Base-by-base conservation (phyloP, 2,888 invertebrate species). In the Drosophila neotestacea region DNA sequence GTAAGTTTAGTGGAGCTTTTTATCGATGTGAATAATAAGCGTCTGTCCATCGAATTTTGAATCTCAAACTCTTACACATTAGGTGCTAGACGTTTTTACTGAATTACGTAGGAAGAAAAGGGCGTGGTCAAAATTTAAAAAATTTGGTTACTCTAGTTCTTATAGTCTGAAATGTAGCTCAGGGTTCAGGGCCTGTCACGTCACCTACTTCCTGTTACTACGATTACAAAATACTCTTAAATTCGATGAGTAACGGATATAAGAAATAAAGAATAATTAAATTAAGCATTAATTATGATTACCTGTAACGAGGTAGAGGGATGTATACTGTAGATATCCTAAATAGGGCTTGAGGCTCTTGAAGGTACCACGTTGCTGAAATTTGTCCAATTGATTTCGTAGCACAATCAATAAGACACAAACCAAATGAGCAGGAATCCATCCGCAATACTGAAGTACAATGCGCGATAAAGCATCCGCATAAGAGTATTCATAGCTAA, bases 391-490 rank as follows among this genome's bases (percentile, higher is more conserved):
- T 89, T 95, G 95, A 71, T 93, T 92, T 63, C 94, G 93, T 0
- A 95, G 92, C 0, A 94, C 94, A 77, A 96, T 91, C 5, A 96
- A 90, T 0, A 95, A 80, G 36, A 96, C 94, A 2, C 95, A 95
- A 0, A 94, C 94, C 4, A 96, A 90, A 90, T 96, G 96, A 0
- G 96, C 94, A 0, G 95, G 93, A 6, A 97, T 83, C 75, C 95
- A 93, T 1, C 95, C 93, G 0, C 94, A 93, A 90, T 95, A 96
- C 91, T 95, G 94, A 39, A 96, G 94, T 2, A 95, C 94, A 36
- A 96, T 90, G 85, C 96, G 95, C 0, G 94, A 94, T 6, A 95
- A 88, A 1, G 94, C 93, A 58, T 94, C 94, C 66, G 94, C 93
- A 91, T 95, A 92, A 0, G 95, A 94, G 56, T 94, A 91, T 65